A percentile compares a stretch with the other conserved stretches of the same genome.
Evolutionary conservation across 1,140 invertebrate species (phyloP).

Genomic region (Drosophila mojavensis): DNA sequence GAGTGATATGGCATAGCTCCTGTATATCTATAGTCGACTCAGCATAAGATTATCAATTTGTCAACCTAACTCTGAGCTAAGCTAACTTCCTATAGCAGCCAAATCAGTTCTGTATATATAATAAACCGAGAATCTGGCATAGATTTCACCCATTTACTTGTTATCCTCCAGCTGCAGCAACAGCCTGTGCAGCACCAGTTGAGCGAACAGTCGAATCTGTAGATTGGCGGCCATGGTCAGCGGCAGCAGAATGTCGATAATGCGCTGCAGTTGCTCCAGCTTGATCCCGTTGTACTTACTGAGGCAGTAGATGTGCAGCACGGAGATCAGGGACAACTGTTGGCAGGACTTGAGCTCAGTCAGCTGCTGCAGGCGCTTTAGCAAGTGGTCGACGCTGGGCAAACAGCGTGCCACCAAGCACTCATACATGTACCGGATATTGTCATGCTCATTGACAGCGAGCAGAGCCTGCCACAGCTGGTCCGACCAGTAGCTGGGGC

Average conservation of each 20-base stretch:
- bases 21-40: too few species aligned
- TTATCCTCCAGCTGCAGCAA: slow-evolving; percentile 33
- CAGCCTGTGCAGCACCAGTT: slow-evolving; percentile 84
- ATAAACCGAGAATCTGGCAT: background rate
- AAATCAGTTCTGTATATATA: background rate
- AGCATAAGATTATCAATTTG: too few species aligned
- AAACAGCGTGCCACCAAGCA: slow-evolving; percentile 83
- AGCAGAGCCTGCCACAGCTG: slow-evolving; percentile 84
- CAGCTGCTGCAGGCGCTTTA: slow-evolving; percentile 25
- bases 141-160: slow-evolving; percentile 14
- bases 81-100: too few species aligned
- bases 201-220: slow-evolving; percentile 89
- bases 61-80: too few species aligned
- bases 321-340: slow-evolving; percentile 51
- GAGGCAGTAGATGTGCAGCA: slow-evolving; percentile 34
- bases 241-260: slow-evolving; percentile 84
- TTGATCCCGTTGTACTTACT: slow-evolving; percentile 16
- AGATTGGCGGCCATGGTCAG: slow-evolving; percentile 92
- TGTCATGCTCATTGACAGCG: slow-evolving; percentile 87
- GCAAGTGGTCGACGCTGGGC: slow-evolving; percentile 27
- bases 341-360: slow-evolving; percentile 25
- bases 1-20: too few species aligned
- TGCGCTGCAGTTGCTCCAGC: slow-evolving; percentile 17
- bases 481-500: slow-evolving; percentile 53
- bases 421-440: slow-evolving; percentile 87